phyloP scores from a whole-genome alignment of 2,888 invertebrate genomes.

The Syrista parreyssii region DNA sequence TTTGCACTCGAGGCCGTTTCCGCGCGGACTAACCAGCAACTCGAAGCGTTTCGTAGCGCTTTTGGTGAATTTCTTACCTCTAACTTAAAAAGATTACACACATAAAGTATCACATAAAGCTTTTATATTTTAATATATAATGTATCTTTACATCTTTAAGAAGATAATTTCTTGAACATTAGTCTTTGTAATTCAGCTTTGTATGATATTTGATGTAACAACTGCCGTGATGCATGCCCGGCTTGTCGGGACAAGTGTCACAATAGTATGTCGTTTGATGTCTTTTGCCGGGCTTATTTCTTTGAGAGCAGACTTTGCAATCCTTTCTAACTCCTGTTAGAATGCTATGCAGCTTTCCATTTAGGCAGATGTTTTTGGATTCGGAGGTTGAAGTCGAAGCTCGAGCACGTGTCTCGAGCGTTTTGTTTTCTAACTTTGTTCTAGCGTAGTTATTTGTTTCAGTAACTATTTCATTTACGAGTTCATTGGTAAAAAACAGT shows the following conservation, averaged over 20 bases:
- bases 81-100: conserved; percentile 18
- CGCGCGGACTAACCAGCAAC: conserved; percentile 16
- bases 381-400: conserved; percentile 17
- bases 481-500: conserved; percentile 6
- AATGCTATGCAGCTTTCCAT: conserved; percentile 30
- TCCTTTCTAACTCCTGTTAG: conserved; percentile 24
- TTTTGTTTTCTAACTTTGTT: conserved; percentile 7
- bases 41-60: conserved; percentile 16
- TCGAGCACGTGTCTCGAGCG: conserved; percentile 12
- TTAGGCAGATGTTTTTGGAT: conserved; percentile 24
- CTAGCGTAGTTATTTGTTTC: conserved; percentile 6
- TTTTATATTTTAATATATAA: conserved; percentile 19
- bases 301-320: conserved; percentile 33
- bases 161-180: conserved; percentile 3
- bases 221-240: conserved; percentile 11
- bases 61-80: conserved; percentile 18
- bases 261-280: conserved; percentile 17
- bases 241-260: conserved; percentile 17
- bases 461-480: conserved; percentile 8
- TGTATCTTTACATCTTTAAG: conserved; percentile 9
- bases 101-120: conserved; percentile 12
- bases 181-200: conserved; percentile 12
- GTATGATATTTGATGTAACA: conserved; percentile 17
- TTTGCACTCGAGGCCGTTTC: conserved; percentile 17
- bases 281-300: conserved; percentile 25